A percentile compares a stretch with the other conserved stretches of the same genome.
These are phyloP conservation scores for Lerema accius DNA, from an alignment of 1,140 invertebrate genomes.

Conservation along the genomic window DNA sequence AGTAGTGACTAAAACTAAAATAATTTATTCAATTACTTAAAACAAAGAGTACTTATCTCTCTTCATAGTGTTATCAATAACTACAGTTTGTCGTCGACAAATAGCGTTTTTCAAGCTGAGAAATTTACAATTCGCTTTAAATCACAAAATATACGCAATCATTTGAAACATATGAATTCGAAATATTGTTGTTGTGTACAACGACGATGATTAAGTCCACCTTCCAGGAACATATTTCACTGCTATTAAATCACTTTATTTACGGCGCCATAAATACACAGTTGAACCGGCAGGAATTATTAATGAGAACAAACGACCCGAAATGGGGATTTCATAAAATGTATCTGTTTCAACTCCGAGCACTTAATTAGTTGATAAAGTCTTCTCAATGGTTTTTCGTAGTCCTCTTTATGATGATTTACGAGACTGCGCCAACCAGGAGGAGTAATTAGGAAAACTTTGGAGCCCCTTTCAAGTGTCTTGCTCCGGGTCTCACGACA, in stretches of 20 bases:
- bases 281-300: slow-evolving; percentile 20
- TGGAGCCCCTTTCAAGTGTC: background rate
- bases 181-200: no score
- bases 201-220: no score
- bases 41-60: no score
- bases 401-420: slow-evolving; percentile 24
- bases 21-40: no score
- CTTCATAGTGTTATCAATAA: no score
- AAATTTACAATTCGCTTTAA: no score
- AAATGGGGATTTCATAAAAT: slow-evolving; percentile 24
- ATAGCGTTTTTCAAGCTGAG: no score
- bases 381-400: slow-evolving; percentile 21
- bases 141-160: no score
- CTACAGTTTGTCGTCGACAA: no score
- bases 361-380: slow-evolving; percentile 31
- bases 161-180: no score
- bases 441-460: slow-evolving; percentile 28
- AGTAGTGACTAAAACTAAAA: no score
- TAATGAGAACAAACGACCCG: slow-evolving; percentile 30
- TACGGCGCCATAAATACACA: slow-evolving; percentile 28
- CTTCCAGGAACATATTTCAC: background rate
- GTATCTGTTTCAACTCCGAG: slow-evolving; percentile 29
- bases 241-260: slow-evolving; percentile 25
- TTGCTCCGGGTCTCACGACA: background rate
- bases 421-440: slow-evolving; percentile 13